Percentiles rank a stretch among this genome's conserved stretches.
phyloP scores from a whole-genome alignment of 2,797 vertebrate species.

The Pangasius djambal region DNA sequence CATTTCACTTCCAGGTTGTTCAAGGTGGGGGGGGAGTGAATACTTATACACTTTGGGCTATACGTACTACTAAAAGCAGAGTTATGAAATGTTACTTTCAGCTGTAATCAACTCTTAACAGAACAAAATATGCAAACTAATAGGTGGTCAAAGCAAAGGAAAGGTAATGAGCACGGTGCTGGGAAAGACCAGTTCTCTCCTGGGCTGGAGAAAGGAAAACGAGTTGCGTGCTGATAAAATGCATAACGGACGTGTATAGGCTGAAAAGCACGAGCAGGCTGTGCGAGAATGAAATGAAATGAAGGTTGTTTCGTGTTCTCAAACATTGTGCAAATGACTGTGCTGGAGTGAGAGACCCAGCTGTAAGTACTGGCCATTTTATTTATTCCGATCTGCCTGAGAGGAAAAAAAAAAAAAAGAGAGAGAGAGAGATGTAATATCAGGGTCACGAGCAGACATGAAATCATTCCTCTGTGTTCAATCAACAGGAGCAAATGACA shows the following conservation, averaged over 20 bases:
- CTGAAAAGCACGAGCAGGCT: constrained; percentile 70
- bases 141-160: constrained; percentile 38
- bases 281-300: constrained; percentile 70
- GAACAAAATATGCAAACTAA: constrained; percentile 35
- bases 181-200: constrained; percentile 58
- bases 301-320: constrained; percentile 73
- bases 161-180: constrained; percentile 42
- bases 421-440: neutral
- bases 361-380: constrained; percentile 64
- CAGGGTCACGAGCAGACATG: constrained; percentile 22
- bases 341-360: constrained; percentile 58
- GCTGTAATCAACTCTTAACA: constrained; percentile 8
- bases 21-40: no score
- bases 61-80: no score
- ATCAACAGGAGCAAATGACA: constrained; percentile 13
- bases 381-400: constrained; percentile 32
- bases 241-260: constrained; percentile 80
- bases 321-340: constrained; percentile 71
- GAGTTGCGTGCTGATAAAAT: constrained; percentile 74
- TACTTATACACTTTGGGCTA: no score
- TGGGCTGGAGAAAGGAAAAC: constrained; percentile 68
- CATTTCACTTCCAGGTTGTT: no score
- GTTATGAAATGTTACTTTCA: neutral
- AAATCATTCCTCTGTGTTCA: constrained; percentile 32
- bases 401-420: neutral